Conservation (phyloP, 2,888 invertebrate genomes). For the Torymus aiolomorphi region DNA sequence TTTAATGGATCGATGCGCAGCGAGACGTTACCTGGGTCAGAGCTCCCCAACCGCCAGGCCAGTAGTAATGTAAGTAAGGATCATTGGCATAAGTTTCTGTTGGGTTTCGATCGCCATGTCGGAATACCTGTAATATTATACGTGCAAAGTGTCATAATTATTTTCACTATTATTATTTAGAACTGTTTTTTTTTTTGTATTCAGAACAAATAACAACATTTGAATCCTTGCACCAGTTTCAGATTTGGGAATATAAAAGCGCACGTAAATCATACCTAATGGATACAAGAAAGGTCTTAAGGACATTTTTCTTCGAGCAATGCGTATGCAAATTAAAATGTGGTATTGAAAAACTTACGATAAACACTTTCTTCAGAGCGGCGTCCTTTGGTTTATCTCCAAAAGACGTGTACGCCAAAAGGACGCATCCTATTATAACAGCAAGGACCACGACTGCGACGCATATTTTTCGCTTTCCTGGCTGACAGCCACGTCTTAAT, state of each 20-base stretch:
- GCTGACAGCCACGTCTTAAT: constrained; percentile 59
- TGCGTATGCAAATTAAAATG: not conserved
- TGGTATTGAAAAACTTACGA: constrained; percentile 63
- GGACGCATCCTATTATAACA: constrained; percentile 61
- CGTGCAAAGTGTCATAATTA: too few relatives aligned
- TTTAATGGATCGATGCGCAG: too few relatives aligned
- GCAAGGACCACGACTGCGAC: constrained; percentile 64
- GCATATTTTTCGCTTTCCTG: constrained; percentile 62
- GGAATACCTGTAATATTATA: constrained; percentile 80
- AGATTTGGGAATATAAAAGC: too few relatives aligned
- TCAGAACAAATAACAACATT: not conserved
- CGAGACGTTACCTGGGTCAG: constrained; percentile 82
- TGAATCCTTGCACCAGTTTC: too few relatives aligned
- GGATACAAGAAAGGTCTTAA: not conserved
- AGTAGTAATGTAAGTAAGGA: constrained; percentile 84
- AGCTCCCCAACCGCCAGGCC: constrained; percentile 90
- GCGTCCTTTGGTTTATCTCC: constrained; percentile 54
- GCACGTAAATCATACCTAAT: not conserved
- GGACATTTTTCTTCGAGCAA: not conserved
- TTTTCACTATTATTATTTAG: not conserved
- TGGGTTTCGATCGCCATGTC: constrained; percentile 91
- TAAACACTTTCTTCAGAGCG: constrained; percentile 64
- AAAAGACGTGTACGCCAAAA: constrained; percentile 68
- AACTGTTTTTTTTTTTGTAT: not conserved
- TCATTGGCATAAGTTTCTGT: constrained; percentile 86